Base-by-base conservation (phyloP, 2,888 invertebrate genomes). In the Brachyptera risi region DNA sequence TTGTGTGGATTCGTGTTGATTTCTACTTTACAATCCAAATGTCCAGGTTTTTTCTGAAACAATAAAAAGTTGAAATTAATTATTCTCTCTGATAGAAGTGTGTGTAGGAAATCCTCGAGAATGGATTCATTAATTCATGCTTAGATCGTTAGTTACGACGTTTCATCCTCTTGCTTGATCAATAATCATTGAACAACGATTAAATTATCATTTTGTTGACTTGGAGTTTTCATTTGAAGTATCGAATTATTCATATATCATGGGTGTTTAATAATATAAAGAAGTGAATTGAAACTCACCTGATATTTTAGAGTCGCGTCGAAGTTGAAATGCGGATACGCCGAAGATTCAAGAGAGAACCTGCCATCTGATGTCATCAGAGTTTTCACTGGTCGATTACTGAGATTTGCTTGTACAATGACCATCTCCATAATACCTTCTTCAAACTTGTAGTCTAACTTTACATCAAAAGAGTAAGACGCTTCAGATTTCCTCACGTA, bases 281-380 rank as follows among this genome's bases (percentile, higher is more conserved):
- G n/a, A n/a, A n/a, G n/a, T n/a, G n/a, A n/a, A n/a, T n/a, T n/a
- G n/a, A n/a, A n/a, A n/a, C 79, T 78, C 73, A 86, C 86, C 76
- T 83, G 78, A 76, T 86, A 85, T 65, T 81, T 84, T 26, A 82
- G 69, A 49, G 84, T 80, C 0, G 85, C 76, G 61, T 82, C 83
- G 71, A 89, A 86, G 72, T 90, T 86, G 60, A 87, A 80, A 38
- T 83, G 81, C 0, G 90, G 87, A 75, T 92, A 90, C 0, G 90
- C 89, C 0, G 89, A 85, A 11, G 89, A 87, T 61, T 84, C 81
- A 67, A 92, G 76, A 44, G 84, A 83, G 56, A 89, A 72, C 60
- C 85, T 83, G 0, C 86, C 87, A 47, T 83, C 80, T 67, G 85
- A 73, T 65, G 84, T 80, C 5, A 80, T 80, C 58, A 85, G 72